Evolutionary conservation across 2,797 vertebrate species (phyloP).

Genomic region (Nyctibius grandis): DNA sequence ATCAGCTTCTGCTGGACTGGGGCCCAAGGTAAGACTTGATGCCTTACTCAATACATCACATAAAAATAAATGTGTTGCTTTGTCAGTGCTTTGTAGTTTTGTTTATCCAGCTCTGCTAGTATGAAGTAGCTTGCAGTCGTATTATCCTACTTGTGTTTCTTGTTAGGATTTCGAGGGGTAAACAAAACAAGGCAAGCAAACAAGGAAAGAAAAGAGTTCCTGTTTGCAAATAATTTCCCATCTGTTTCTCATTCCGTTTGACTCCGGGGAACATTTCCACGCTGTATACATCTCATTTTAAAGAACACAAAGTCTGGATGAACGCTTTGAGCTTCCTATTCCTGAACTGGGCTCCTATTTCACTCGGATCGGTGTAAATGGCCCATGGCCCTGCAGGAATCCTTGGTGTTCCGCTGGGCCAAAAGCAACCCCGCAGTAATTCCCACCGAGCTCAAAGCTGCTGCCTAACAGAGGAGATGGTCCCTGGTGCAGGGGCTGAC

Average conservation of each 20-base stretch:
- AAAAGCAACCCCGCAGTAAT: fast-evolving
- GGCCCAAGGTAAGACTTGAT: neutral
- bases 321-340: neutral
- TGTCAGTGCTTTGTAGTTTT: neutral
- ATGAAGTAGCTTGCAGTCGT: neutral
- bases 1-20: neutral
- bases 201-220: constrained; percentile 37
- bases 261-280: neutral
- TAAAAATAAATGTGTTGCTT: neutral
- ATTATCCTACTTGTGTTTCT: neutral
- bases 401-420: neutral
- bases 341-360: neutral
- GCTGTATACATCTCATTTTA: neutral
- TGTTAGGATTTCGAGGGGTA: constrained; percentile 36
- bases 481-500: neutral
- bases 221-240: constrained; percentile 51
- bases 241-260: constrained; percentile 61
- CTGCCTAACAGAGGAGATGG: neutral
- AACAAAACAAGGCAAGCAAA: constrained; percentile 46
- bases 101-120: neutral
- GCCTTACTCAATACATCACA: neutral
- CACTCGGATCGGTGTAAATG: neutral
- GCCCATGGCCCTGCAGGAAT: neutral
- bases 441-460: neutral
- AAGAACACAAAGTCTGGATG: neutral